phyloP scores from a whole-genome alignment of 1,140 invertebrate species.

The Dermatophagoides farinae region DNA sequence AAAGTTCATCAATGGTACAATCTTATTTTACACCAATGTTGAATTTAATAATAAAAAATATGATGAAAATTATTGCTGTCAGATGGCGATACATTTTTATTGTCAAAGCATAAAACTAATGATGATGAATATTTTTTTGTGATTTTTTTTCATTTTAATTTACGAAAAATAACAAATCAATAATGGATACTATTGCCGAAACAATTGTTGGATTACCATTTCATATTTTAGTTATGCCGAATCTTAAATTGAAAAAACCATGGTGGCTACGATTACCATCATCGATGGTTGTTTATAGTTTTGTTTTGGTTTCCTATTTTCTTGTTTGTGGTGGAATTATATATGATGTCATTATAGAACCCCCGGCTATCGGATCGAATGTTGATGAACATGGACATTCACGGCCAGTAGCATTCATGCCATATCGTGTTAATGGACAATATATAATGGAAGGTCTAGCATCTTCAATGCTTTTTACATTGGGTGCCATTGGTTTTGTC shows the following conservation, averaged over 20 bases:
- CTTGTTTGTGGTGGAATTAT: slow-evolving; percentile 94
- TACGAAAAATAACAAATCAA: no score
- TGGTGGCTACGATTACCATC: slow-evolving; percentile 78
- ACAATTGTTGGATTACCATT: slow-evolving; percentile 55
- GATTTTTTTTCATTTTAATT: no score
- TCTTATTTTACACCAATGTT: no score
- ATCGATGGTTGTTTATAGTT: slow-evolving; percentile 72
- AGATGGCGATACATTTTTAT: no score
- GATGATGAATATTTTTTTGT: no score
- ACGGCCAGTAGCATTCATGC: slow-evolving; percentile 90
- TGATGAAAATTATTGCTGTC: no score
- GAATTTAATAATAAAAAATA: no score
- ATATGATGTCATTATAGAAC: slow-evolving; percentile 95
- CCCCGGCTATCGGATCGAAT: slow-evolving; percentile 87
- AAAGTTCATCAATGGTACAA: no score
- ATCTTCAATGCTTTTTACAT: slow-evolving; percentile 82
- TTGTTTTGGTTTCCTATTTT: slow-evolving; percentile 84
- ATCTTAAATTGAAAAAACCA: slow-evolving; percentile 73
- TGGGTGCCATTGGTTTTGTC: slow-evolving; percentile 88
- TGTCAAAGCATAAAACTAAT: no score
- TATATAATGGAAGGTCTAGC: slow-evolving; percentile 97
- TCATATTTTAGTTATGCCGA: slow-evolving; percentile 62
- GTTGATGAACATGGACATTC: slow-evolving; percentile 91
- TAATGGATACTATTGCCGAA: slow-evolving; percentile 38
- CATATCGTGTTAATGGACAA: slow-evolving; percentile 90